Evolutionary conservation across 2,113 vertebrate genomes (phyloP).

Genomic region (Dicerorhinus sumatrensis): DNA sequence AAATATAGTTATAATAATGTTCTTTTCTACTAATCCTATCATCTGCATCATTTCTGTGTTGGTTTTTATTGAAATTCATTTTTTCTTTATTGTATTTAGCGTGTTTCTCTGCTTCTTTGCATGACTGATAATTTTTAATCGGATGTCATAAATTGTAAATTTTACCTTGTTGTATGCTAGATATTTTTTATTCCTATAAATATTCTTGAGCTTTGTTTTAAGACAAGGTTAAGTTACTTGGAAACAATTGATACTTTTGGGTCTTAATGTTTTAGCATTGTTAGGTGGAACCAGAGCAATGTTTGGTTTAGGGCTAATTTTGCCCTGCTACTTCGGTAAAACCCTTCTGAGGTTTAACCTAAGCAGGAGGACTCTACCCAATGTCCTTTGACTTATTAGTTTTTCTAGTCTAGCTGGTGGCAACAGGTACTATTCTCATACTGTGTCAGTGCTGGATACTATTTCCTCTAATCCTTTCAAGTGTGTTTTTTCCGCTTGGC

Average conservation of each 20-base stretch:
- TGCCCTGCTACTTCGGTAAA: not conserved
- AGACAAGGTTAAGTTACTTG: not conserved
- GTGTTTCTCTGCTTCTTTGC: not conserved
- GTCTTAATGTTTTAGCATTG: not conserved
- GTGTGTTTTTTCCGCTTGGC: not conserved
- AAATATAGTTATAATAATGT: not conserved
- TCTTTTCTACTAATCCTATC: not conserved
- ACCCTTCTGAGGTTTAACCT: not conserved
- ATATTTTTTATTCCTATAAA: not conserved
- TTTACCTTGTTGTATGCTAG: not conserved
- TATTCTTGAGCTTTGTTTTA: slow-evolving; percentile 3
- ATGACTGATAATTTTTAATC: not conserved
- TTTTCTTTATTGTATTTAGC: not conserved
- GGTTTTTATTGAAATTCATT: not conserved
- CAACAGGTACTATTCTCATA: too few species aligned
- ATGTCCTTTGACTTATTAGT: not conserved
- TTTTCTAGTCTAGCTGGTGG: not conserved
- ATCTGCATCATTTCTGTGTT: not conserved
- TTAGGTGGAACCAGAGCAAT: not conserved
- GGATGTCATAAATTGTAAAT: not conserved
- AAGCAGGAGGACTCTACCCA: too few species aligned
- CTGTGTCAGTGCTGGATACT: not conserved
- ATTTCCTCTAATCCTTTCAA: not conserved
- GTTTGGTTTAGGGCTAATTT: not conserved
- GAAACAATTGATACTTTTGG: not conserved